Evolutionary conservation across 2,888 invertebrate species (phyloP).

Genomic region (Ypsolopha sequella): DNA sequence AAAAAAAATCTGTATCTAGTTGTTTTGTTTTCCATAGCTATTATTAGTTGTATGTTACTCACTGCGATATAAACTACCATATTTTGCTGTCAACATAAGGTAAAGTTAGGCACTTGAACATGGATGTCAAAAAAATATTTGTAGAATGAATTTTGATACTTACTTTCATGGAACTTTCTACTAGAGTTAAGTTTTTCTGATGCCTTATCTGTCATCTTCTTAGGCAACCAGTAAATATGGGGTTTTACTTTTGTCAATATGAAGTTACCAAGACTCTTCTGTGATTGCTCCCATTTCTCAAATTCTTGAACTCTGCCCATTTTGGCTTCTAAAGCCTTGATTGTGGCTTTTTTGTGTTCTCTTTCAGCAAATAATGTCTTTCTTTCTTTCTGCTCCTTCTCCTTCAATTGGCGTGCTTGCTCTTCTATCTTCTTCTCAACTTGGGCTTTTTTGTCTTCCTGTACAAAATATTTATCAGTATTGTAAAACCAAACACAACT

Average conservation of each 20-base stretch:
- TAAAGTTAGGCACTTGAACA: not conserved
- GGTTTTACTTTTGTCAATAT: conserved; percentile 91
- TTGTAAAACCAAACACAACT: not conserved
- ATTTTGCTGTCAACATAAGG: conserved; percentile 36
- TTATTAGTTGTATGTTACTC: conserved; percentile 29
- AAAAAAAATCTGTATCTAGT: not conserved
- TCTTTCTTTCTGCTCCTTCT: conserved; percentile 83
- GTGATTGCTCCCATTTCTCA: conserved; percentile 84
- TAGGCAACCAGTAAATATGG: conserved; percentile 89
- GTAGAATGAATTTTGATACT: conserved; percentile 25
- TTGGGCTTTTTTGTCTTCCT: conserved; percentile 73
- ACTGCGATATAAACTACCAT: conserved; percentile 46
- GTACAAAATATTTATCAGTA: conserved; percentile 3
- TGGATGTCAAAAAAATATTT: not conserved
- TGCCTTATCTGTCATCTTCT: conserved; percentile 78
- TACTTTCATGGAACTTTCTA: conserved; percentile 75
- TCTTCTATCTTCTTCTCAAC: conserved; percentile 96
- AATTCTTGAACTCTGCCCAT: conserved; percentile 90
- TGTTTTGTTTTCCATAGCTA: not conserved
- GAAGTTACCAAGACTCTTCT: conserved; percentile 82
- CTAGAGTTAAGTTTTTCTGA: conserved; percentile 75
- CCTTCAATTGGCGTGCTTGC: conserved; percentile 88
- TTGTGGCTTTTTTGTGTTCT: conserved; percentile 89
- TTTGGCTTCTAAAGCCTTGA: conserved; percentile 90
- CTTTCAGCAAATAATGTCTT: conserved; percentile 88